Conservation (phyloP, 2,797 vertebrate species). For the Mus minutoides region DNA sequence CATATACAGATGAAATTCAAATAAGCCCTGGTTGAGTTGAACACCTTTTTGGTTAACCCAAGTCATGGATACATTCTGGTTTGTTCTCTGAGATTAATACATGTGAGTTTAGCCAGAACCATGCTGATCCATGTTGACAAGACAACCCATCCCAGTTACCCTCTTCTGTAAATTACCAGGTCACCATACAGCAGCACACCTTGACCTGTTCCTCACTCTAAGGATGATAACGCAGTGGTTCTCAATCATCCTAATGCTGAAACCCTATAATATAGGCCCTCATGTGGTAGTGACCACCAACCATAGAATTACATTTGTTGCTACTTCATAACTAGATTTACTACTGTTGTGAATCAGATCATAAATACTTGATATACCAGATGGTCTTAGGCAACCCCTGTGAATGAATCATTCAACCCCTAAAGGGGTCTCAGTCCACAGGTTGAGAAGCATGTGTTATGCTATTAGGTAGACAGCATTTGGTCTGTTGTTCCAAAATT, state of each 20-base stretch:
- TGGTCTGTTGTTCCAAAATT: not conserved
- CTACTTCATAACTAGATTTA: not conserved
- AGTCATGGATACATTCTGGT: not conserved
- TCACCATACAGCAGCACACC: not conserved
- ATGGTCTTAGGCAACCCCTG: not conserved
- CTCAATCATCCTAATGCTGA: not conserved
- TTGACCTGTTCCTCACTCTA: not conserved
- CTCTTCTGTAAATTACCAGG: not conserved
- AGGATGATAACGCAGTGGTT: not conserved
- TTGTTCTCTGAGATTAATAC: not conserved
- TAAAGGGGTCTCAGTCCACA: not conserved
- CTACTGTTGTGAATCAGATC: not conserved
- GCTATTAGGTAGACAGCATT: not conserved
- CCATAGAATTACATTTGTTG: not conserved
- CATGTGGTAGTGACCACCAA: not conserved
- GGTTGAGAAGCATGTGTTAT: not conserved
- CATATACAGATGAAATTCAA: not conserved
- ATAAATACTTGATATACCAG: not conserved
- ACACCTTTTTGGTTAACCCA: not conserved
- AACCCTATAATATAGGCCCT: not conserved
- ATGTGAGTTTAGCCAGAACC: not conserved
- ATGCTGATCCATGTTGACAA: not conserved
- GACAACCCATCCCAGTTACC: not conserved
- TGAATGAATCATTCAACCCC: not conserved
- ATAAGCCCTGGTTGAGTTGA: not conserved